Percentiles rank a stretch among this genome's conserved stretches.
Conservation (phyloP, 2,797 vertebrate species). For the Arctocebus calabarensis region DNA sequence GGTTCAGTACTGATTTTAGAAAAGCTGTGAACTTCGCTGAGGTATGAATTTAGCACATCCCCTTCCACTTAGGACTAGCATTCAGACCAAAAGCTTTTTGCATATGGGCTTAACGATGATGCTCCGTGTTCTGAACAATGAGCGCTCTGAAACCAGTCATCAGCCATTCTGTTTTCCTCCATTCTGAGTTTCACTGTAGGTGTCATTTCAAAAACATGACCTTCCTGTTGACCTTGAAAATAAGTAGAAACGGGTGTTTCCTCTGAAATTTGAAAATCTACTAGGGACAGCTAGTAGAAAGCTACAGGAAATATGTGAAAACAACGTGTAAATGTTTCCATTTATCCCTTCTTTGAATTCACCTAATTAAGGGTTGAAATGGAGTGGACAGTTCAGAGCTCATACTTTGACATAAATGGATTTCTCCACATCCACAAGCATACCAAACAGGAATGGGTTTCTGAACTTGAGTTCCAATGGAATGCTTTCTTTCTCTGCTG, state of each 20-base stretch:
- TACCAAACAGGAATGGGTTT: not conserved
- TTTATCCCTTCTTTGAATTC: slow-evolving; percentile 6
- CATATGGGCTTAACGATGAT: not conserved
- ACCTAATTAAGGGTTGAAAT: slow-evolving; percentile 41
- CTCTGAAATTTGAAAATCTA: slow-evolving; percentile 57
- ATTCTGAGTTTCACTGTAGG: slow-evolving; percentile 1
- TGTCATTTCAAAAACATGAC: slow-evolving; percentile 58
- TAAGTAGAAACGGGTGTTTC: slow-evolving; percentile 68
- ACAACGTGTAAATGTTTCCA: slow-evolving; percentile 58
- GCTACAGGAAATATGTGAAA: slow-evolving; percentile 47
- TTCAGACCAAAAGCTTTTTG: not conserved
- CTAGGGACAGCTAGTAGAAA: slow-evolving; percentile 35
- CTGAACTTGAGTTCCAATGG: not conserved
- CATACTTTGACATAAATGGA: not conserved
- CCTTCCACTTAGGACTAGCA: not conserved
- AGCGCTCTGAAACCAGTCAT: not conserved
- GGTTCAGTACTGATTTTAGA: not conserved
- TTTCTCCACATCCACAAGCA: not conserved
- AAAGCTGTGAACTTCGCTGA: slow-evolving; percentile 50
- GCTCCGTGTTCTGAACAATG: not conserved
- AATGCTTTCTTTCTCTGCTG: not conserved
- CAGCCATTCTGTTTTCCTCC: slow-evolving; percentile 45
- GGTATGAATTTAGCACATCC: slow-evolving; percentile 50
- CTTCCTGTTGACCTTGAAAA: slow-evolving; percentile 67
- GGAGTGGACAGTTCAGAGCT: not conserved